These are phyloP conservation scores for Trichosurus vulpecula DNA, from an alignment of 2,797 vertebrate genomes.

Conservation along the genomic window DNA sequence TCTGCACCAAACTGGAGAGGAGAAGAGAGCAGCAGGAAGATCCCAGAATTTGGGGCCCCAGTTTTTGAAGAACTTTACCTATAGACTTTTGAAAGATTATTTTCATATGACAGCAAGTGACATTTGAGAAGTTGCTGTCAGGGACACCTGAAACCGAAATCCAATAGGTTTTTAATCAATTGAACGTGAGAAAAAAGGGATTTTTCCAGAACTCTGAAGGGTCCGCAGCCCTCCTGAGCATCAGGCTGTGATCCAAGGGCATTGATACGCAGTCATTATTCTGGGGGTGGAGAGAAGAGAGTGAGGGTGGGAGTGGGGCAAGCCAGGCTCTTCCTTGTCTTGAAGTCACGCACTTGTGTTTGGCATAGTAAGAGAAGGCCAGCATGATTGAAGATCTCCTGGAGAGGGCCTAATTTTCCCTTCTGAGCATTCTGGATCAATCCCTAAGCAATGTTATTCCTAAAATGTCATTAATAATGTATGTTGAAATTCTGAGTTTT, in stretches of 20 bases:
- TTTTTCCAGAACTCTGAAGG: slow-evolving; percentile 85
- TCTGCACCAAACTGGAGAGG: slow-evolving; percentile 84
- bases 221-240: slow-evolving; percentile 59
- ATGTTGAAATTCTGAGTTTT: slow-evolving; percentile 86
- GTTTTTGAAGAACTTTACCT: slow-evolving; percentile 84
- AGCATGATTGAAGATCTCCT: not conserved
- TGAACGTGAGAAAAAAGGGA: slow-evolving; percentile 82
- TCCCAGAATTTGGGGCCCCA: slow-evolving; percentile 74
- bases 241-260: slow-evolving; percentile 56
- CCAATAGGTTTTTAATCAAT: slow-evolving; percentile 82
- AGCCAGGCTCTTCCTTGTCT: not conserved
- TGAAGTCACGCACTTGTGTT: not conserved
- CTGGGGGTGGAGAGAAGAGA: not conserved
- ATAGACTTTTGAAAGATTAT: slow-evolving; percentile 87
- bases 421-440: slow-evolving; percentile 83
- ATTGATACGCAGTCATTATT: not conserved
- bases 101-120: slow-evolving; percentile 85
- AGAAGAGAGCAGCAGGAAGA: slow-evolving; percentile 77
- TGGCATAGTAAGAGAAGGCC: not conserved
- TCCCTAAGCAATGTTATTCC: slow-evolving; percentile 82
- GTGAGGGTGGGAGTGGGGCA: slow-evolving; percentile 7
- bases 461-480: slow-evolving; percentile 90
- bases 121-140: slow-evolving; percentile 82
- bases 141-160: slow-evolving; percentile 82
- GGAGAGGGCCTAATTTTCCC: not conserved